Conservation (phyloP, 2,797 vertebrate genomes). For the Coccyzus lansbergi region DNA sequence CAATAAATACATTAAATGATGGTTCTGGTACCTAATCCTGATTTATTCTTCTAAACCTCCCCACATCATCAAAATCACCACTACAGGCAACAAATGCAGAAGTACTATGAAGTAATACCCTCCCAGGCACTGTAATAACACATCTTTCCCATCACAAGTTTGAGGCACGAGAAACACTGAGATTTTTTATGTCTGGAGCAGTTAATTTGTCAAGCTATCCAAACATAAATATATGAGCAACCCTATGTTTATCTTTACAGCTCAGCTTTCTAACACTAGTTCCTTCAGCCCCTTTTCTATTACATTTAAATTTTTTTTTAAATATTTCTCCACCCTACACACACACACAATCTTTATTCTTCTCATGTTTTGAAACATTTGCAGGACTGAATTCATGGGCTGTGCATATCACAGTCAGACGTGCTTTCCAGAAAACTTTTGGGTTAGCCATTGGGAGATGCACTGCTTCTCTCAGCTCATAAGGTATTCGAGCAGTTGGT, state of each 20-base stretch:
- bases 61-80: neutral
- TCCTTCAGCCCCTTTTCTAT: neutral
- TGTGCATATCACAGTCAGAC: neutral
- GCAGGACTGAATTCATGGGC: neutral
- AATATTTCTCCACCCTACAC: neutral
- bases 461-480: neutral
- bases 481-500: neutral
- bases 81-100: neutral
- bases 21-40: neutral
- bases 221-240: neutral
- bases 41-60: neutral
- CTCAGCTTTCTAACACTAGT: neutral
- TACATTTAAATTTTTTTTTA: neutral
- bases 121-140: neutral
- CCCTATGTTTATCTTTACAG: neutral
- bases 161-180: neutral
- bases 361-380: neutral
- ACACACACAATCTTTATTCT: neutral
- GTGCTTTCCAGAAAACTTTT: neutral
- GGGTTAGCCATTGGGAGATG: neutral
- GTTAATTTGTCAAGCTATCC: neutral
- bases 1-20: neutral
- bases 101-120: neutral
- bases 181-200: neutral
- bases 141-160: neutral